Evolutionary conservation across 2,888 invertebrate species (phyloP), one percentile per base, ranked within the genome.

Genomic region (Leptinotarsa haldemani): DNA sequence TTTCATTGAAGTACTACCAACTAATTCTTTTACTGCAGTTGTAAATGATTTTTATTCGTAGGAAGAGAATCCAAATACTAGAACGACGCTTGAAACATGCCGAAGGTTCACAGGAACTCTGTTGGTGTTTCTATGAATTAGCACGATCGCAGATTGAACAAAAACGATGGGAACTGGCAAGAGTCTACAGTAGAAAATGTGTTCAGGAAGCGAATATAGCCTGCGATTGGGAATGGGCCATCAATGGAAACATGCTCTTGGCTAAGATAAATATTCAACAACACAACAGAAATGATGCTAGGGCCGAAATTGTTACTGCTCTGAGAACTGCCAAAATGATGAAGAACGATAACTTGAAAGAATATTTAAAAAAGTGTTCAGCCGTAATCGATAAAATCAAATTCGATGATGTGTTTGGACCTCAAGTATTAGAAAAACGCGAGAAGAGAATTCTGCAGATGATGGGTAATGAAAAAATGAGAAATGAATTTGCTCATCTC

Each of bases 231-330:
- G 82, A 84, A 7, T 90, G 90, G 90, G 78, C 85, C 0, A 78
- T 89, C 2, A 89, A 89, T 77, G 86, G 86, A 1, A 82, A 83
- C 65, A 87, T 90, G 78, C 74, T 89, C 3, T 80, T 88, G n/a
- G 82, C 87, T 1, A 85, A 86, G 18, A 85, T 88, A 18, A 88
- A 89, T 80, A 82, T 89, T 15, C 79, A 81, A 30, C 88, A 88
- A 78, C 85, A 86, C 74, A 89, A 89, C 65, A 86, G 87, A 53
- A 89, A 87, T 76, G 90, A 90, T 74, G 89, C 90, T 0, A 87
- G 85, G 70, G 86, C 85, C 15, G 87, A 86, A 71, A 74, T 86
- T 13, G 74, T 79, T 3, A 78, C 80, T 20, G 84, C 84, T 0
- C 77, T 83, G 16, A 81, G 84, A 20, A 78, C 84, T 12, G 86